Evolutionary conservation across 2,888 invertebrate species (phyloP), one percentile per base, ranked within the genome.

Genomic region (Scrobipalpa atriplicella): DNA sequence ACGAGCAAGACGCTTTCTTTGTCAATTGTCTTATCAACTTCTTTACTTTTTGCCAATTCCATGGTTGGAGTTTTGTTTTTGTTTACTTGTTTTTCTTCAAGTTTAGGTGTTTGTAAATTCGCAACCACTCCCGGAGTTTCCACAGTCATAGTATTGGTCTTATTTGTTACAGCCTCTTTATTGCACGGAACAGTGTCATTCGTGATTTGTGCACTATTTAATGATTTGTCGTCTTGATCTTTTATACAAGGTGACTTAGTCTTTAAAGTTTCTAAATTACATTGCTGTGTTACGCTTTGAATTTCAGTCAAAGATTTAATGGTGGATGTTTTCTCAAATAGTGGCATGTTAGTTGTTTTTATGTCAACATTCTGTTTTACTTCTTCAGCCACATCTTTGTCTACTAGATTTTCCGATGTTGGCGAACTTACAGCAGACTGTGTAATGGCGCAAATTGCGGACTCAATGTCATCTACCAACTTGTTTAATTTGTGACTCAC

Each of bases 381-480:
- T 6, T 9, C 13, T 8, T 21, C 21, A 21, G 21, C 10, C 21
- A 56, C 21, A 13, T 56, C 54, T 19, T 56, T 13, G 9, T 56
- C 54, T 2, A 29, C 21, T 21, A 11, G 19, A 9, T 10, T 21
- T 13, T 56, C 54, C 29, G 13, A 56, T 16, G 29, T 2, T 16
- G 62, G 62, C n/a, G 62, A 62, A 43, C 62, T 62, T 43, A 62
- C 11, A 47, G 47, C 47, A 39, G 62, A 39, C n/a, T 62, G 47
- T 5, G 62, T 62, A 47, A 62, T 62, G 16, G 47, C 62, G 13
- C 36, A 21, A 36, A 62, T 38, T n/a, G 19, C 62, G 47, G 13
- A 54, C 51, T 62, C 62, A 51, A 62, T 62, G 8, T 62, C 62
- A 62, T 36, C 19, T 0, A 47, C 62, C 29, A 62, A 13, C 47